Evolutionary conservation across 2,797 vertebrate genomes (phyloP).

Genomic region (Pseudocheirus occidentalis): DNA sequence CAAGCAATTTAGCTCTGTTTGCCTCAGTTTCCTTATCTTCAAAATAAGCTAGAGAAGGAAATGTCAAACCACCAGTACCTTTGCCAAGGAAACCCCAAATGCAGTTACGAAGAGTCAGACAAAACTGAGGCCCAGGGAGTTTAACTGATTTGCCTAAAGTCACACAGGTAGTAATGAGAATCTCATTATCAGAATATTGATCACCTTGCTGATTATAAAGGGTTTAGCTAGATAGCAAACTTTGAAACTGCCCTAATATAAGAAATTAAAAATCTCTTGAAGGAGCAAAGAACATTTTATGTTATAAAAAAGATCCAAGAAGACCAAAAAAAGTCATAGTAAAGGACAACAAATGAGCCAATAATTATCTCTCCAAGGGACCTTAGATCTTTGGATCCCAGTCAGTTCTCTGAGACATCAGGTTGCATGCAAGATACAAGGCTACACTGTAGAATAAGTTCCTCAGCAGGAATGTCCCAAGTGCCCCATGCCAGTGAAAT

Average conservation of each 20-base stretch:
- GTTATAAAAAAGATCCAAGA: background rate
- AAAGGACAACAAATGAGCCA: background rate
- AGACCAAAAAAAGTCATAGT: background rate
- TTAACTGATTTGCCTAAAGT: background rate
- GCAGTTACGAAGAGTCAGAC: background rate
- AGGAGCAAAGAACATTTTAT: background rate
- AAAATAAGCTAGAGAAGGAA: background rate
- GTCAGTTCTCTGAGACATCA: background rate
- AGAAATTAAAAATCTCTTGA: background rate
- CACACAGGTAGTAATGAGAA: background rate
- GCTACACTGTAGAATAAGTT: background rate
- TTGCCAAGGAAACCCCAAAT: background rate
- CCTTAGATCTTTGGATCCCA: background rate
- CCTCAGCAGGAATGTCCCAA: background rate
- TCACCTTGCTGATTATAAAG: background rate
- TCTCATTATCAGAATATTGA: background rate
- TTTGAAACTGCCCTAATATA: too few species aligned
- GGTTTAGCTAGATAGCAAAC: too few species aligned
- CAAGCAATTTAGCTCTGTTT: background rate
- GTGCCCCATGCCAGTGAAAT: background rate
- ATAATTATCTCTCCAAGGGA: background rate
- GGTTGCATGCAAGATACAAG: background rate
- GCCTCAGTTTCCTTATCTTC: background rate
- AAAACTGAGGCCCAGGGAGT: background rate
- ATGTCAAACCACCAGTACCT: background rate